Base-by-base conservation (phyloP, 2,888 invertebrate species). In the Flabesymbios commensalis region DNA sequence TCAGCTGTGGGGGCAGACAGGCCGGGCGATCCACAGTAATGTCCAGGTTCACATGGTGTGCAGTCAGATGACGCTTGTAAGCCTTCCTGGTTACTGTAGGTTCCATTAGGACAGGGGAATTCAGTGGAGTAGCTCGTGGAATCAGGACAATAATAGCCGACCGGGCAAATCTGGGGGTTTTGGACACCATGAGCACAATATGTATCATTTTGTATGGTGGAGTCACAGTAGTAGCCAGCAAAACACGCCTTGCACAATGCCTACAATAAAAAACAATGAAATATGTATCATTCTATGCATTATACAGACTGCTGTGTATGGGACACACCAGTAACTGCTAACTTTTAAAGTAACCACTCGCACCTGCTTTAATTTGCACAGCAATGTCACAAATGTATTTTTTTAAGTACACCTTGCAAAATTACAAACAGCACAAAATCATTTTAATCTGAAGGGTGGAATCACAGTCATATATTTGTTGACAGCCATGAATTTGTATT, bases 161-260 rank as follows among this genome's bases (percentile, higher is more conserved):
- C 58, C 33, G 72, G 72, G 62, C 80, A 80, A 0, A 71, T 57
- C 36, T 61, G 59, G 4, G 79, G 79, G 65, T 77, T 79, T 59
- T 78, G 77, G n/a, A 78, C 75, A 4, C 78, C 78, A 54, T 78
- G 77, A 10, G 75, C 68, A 52, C 79, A 79, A 55, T 72, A 66
- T 0, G 76, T 74, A 64, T 71, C 65, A 59, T 78, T 80, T 66
- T 78, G 78, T 3, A 76, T 61, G 0, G 77, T 77, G 10, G 54
- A 47, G 42, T 80, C 80, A 69, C 80, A 80, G 69, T 71, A 80
- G 62, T 72, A 79, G 2, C 78, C 77, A 33, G 63, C 73, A 28
- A 75, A 73, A 59, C 80, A 80, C 3, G 51, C 63, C 52, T 77
- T 76, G 58, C 80, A 80, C n/a, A 63, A 48, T 2, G 59, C 61